Evolutionary conservation across 2,113 vertebrate genomes (phyloP).

Genomic region (Pelecanoides urinatrix): DNA sequence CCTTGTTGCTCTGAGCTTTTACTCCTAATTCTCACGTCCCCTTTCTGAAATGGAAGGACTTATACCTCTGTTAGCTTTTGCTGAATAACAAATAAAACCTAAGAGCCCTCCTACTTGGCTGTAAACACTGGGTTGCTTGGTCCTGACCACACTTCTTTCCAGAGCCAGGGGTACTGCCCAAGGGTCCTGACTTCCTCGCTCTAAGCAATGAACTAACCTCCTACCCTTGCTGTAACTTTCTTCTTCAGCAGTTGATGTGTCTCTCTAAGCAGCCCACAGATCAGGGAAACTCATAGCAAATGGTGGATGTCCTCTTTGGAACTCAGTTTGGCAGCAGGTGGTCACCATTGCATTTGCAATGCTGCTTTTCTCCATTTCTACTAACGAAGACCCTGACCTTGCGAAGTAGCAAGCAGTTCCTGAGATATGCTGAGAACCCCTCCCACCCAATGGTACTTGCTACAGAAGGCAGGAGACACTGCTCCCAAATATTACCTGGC

Average conservation of each 20-base stretch:
- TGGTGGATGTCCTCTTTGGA: background rate
- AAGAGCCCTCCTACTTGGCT: background rate
- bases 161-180: background rate
- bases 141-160: background rate
- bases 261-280: background rate
- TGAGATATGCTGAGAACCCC: background rate
- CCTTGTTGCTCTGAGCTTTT: background rate
- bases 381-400: background rate
- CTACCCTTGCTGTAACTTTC: background rate
- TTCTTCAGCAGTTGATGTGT: background rate
- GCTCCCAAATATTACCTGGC: background rate
- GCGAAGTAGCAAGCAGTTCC: background rate
- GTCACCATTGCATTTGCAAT: background rate
- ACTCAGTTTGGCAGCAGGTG: background rate
- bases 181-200: background rate
- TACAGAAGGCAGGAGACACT: background rate
- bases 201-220: background rate
- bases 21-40: background rate
- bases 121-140: background rate
- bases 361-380: background rate
- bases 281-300: background rate
- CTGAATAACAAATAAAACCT: background rate
- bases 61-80: background rate
- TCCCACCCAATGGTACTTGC: background rate
- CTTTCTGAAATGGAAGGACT: background rate